These are phyloP conservation scores for human (Homo sapiens) DNA, from an alignment of 2,113 vertebrate genomes.

Conservation along the genomic window DNA sequence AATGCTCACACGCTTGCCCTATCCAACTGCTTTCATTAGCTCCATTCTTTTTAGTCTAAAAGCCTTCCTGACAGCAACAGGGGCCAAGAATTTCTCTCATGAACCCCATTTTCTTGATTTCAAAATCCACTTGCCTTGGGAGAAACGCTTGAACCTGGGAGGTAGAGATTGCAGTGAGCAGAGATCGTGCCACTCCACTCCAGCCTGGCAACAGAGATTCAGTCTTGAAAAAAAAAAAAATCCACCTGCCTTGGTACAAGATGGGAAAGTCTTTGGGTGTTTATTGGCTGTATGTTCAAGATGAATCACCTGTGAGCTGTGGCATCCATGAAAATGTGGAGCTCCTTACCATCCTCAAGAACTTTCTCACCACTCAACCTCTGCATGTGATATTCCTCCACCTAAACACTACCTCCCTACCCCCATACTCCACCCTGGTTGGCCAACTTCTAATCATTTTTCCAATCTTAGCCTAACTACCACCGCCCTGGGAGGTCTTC, in stretches of 20 bases:
- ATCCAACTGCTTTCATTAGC: not conserved
- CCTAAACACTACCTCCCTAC: not conserved
- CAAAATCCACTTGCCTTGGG: not conserved
- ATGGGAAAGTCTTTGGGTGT: not conserved
- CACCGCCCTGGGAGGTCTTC: not conserved
- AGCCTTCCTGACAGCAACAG: not conserved
- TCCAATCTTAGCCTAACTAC: not conserved
- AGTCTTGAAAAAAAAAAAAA: too few relatives aligned
- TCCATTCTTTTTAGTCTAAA: not conserved
- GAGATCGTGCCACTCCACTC: too few relatives aligned
- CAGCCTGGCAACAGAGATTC: too few relatives aligned
- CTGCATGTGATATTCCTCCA: not conserved
- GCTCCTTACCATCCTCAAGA: not conserved
- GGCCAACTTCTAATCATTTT: not conserved
- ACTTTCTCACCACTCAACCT: not conserved
- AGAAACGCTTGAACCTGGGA: too few relatives aligned
- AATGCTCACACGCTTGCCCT: fast-evolving
- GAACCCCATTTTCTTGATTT: not conserved
- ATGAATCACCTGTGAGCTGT: not conserved
- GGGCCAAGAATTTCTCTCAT: not conserved
- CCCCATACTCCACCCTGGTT: too few relatives aligned
- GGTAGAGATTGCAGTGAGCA: too few relatives aligned
- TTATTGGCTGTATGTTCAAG: not conserved
- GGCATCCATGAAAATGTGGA: not conserved
- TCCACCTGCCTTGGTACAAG: not conserved